Evolutionary conservation across 1,140 invertebrate genomes (phyloP), one percentile per base, ranked within the genome.

Genomic region (Pteromalus puparum): DNA sequence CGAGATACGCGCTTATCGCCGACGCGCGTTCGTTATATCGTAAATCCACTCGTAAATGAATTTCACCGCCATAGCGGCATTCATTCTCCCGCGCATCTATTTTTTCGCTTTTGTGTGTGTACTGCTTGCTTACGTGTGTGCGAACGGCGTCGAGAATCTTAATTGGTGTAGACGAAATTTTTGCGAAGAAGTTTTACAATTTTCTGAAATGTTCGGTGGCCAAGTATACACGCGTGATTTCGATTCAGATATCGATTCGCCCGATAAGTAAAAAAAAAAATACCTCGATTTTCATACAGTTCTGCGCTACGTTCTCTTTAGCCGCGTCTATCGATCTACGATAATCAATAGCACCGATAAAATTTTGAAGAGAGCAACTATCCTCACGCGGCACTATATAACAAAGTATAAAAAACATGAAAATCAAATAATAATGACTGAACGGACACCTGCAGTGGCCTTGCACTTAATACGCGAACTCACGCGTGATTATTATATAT

Each of bases 1-100:
- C 61, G 53, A 82, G 81, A 76, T 82, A 82, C 53, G 4, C 34
- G 73, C 81, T 82, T 76, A 82, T 82, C 73, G 53, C 5, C n/a
- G 28, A 34, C 28, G 34, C 34, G 21, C 18, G n/a, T 75, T 65
- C 34, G 34, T 68, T 82, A 67, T 76, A 76, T 76, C 81, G 48
- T 48, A 26, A 75, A 82, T 76, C 73, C 73, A 24, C 73, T 82
- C 48, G 15, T 75, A 76, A 76, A 76, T 46, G 74, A 42, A 82
- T 76, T 82, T 24, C 21, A n/a, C 28, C 67, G 5, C 0, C 61
- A 28, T 12, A 70, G 24, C 28, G 24, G 24, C 9, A 70, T 70
- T 70, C 3, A 30, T 70, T 70, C 28, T 15, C 67, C 26, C 3
- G 6, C 15, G 18, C 18, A 18, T 53, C 18, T 53, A 21, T 53